Evolutionary conservation across 2,888 invertebrate species (phyloP), one percentile per base, ranked within the genome.

Genomic region (Drosophila paracracens): DNA sequence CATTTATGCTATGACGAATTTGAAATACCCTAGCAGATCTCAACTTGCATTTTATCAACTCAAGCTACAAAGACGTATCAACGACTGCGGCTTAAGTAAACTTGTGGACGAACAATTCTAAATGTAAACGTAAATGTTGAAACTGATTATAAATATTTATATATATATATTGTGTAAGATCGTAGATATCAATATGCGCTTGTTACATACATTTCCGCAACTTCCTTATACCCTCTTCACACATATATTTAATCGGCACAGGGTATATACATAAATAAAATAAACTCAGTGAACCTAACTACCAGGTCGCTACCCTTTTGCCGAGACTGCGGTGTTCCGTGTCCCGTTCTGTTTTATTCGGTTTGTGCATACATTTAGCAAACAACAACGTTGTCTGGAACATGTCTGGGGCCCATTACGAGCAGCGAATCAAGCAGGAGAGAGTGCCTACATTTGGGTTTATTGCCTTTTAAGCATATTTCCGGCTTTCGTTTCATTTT

Each of bases 401-500:
- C 81, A 83, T 83, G 88, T 88, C 87, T 88, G 77, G 65, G 53
- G 51, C 51, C 77, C 82, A 82, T 89, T 82, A 76, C 54, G 46
- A 72, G 43, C 40, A 63, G 48, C 29, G 43, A 52, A 53, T 33
- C 31, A 16, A 46, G 25, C 25, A 46, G 46, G 38, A 11, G 36
- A 38, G 56, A 66, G 72, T 71, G 43, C 71, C 74, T 67, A 78
- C 79, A 76, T 84, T 78, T 81, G 62, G 75, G 75, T 89, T 87
- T 88, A 88, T 85, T 69, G 79, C 86, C 83, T 82, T 82, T 89
- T 85, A 82, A 79, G 76, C 79, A 79, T 76, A 88, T 83, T 88
- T 87, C 90, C 90, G 90, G 85, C 75, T 77, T 75, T 71, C 48
- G 38, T 62, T 71, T 51, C 36, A 33, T 60, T 40, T 71, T 51